Evolutionary conservation across 2,797 vertebrate species (phyloP).

Genomic region (Dromococcyx pavoninus): DNA sequence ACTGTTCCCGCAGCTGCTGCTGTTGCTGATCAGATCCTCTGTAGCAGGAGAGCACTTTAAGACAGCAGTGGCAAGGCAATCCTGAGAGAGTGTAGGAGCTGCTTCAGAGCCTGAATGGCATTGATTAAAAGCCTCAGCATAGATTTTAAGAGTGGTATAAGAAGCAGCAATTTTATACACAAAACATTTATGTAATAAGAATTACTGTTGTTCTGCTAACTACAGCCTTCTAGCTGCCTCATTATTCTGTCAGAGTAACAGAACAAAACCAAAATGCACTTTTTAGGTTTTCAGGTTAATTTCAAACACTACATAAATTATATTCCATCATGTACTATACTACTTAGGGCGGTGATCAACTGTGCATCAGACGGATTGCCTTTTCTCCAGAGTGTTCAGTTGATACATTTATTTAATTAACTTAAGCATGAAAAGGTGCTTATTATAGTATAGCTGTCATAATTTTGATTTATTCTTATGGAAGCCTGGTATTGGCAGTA

Average conservation of each 20-base stretch:
- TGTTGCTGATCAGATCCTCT: conserved; percentile 41
- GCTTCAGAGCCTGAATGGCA: not conserved
- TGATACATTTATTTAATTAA: not conserved
- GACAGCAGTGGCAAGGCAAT: not conserved
- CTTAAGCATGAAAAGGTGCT: not conserved
- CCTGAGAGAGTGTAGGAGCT: not conserved
- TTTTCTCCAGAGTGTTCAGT: not conserved
- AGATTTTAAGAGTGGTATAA: not conserved
- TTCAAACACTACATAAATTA: not conserved
- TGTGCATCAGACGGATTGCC: not conserved
- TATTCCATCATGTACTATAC: not conserved
- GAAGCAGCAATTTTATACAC: not conserved
- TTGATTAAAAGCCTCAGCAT: not conserved
- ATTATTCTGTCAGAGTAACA: not conserved
- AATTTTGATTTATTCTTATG: not conserved
- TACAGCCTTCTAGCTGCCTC: not conserved
- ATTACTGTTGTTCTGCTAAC: not conserved
- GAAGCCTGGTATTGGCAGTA: not conserved
- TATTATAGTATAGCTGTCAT: not conserved
- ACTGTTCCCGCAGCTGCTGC: conserved; percentile 60
- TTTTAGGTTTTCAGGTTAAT: not conserved
- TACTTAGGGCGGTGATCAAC: not conserved
- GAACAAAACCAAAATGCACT: not conserved
- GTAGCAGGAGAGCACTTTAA: not conserved
- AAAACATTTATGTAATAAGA: not conserved